Conservation (phyloP, 2,113 vertebrate genomes). For the Sphyrna mokarran region DNA sequence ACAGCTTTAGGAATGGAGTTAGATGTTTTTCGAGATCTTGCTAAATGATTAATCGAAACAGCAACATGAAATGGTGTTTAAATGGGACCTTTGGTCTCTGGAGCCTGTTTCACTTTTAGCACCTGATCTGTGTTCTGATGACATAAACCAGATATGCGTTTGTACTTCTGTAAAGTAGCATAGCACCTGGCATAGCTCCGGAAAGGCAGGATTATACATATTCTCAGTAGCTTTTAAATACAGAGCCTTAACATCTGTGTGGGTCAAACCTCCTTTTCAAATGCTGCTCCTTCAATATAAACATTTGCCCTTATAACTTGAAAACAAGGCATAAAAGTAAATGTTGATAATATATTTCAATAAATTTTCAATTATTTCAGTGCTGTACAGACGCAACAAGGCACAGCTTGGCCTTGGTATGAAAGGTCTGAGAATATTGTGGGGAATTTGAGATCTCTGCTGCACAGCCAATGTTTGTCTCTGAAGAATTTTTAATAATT, state of each 20-base stretch:
- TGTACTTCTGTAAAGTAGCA: constrained; percentile 6
- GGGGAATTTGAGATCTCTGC: constrained; percentile 22
- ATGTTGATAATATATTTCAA: constrained; percentile 1
- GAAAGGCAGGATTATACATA: constrained; percentile 27
- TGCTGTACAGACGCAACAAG: constrained; percentile 32
- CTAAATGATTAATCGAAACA: background rate
- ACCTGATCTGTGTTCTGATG: background rate
- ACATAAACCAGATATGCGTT: background rate
- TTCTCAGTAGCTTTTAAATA: constrained; percentile 24
- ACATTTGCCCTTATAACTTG: background rate
- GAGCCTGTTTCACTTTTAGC: constrained; percentile 20
- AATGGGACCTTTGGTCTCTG: background rate
- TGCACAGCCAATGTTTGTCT: background rate
- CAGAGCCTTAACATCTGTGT: constrained; percentile 33
- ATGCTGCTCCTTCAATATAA: constrained; percentile 16
- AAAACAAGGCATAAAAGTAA: constrained; percentile 22
- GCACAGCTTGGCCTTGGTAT: constrained; percentile 1
- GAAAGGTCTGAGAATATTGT: constrained; percentile 15
- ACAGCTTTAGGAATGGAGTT: background rate
- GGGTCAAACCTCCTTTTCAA: background rate
- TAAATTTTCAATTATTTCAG: background rate
- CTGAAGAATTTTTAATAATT: constrained; percentile 16
- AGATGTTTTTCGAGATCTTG: background rate
- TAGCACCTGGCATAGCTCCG: constrained; percentile 10
- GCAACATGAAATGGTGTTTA: constrained; percentile 7